Evolutionary conservation across 2,797 vertebrate genomes (phyloP), one percentile per base, ranked within the genome.

Genomic region (Sphaeramia orbicularis): DNA sequence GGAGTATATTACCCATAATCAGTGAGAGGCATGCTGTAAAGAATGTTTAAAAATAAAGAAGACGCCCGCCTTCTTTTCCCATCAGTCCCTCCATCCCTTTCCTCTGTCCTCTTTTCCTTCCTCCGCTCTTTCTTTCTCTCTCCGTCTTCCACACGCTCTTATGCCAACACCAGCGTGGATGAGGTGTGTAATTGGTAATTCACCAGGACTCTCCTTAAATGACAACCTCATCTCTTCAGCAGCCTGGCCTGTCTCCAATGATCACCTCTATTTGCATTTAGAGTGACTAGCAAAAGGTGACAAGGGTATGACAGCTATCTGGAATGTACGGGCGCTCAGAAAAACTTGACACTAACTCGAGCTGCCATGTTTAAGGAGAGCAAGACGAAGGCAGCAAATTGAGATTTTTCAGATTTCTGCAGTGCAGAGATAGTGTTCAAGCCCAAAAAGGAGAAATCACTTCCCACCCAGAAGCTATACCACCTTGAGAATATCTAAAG

Each of bases 221-320:
- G 93, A 95, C 94, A 94, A 89, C 90, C 88, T 83, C 92, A 92
- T 95, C 92, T 94, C 88, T 91, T 81, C 80, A 83, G 75, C 52
- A 78, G 86, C 71, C 88, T 24, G 84, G 75, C 69, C 84, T 63
- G 80, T 89, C 87, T 89, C 75, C 74, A 66, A 50, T 78, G 89
- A 92, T 92, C 89, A 87, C 80, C 86, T 64, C 75, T 81, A 95
- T 95, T 95, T 94, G 93, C 95, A 95, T 95, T 94, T 95, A 95
- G 93, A 95, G 94, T 93, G 90, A 95, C 83, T 85, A 36, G 83
- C 70, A 74, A 81, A 83, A 89, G 83, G 85, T 87, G 83, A 78
- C 68, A 67, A 43, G 71, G 40, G 24, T 45, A 14, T 55, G 74
- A 80, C 73, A 73, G 61, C 51, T 58, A 71, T 76, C 67, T 57